A percentile compares a stretch with the other conserved stretches of the same genome.
phyloP scores from a whole-genome alignment of 2,797 vertebrate species.

The Megaceryle alcyon region DNA sequence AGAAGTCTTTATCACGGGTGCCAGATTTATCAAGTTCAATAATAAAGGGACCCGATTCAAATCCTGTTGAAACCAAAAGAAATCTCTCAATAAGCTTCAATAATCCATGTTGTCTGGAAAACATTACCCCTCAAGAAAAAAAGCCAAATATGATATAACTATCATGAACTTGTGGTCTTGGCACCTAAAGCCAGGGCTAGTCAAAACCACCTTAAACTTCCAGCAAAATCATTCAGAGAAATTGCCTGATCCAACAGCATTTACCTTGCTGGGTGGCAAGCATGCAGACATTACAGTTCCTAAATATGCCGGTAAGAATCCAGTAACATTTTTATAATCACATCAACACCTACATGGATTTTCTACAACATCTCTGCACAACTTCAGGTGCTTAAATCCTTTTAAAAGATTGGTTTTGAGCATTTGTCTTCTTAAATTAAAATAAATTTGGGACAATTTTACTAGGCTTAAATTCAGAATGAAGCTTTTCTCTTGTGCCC shows the following conservation, averaged over 20 bases:
- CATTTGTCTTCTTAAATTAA: neutral
- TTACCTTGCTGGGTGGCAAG: neutral
- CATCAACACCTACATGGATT: neutral
- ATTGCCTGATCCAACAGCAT: neutral
- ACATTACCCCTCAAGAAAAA: neutral
- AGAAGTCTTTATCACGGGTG: neutral
- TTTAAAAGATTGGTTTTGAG: neutral
- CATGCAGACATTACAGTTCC: neutral
- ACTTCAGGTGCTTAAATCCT: neutral
- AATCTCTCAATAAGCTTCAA: neutral
- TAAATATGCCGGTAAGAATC: neutral
- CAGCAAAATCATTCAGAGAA: neutral
- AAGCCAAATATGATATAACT: neutral
- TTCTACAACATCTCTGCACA: neutral
- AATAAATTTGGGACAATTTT: neutral
- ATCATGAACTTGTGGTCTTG: neutral
- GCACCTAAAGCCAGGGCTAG: neutral
- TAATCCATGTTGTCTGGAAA: neutral
- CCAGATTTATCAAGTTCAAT: neutral
- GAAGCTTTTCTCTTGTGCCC: neutral
- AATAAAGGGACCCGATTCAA: neutral
- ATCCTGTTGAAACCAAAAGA: neutral
- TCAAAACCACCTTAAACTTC: neutral
- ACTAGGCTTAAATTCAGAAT: neutral
- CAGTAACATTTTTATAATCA: neutral